Percentiles rank a stretch among this genome's conserved stretches.
phyloP scores from a whole-genome alignment of 2,113 vertebrate species.

The Reinhardtius hippoglossoides region DNA sequence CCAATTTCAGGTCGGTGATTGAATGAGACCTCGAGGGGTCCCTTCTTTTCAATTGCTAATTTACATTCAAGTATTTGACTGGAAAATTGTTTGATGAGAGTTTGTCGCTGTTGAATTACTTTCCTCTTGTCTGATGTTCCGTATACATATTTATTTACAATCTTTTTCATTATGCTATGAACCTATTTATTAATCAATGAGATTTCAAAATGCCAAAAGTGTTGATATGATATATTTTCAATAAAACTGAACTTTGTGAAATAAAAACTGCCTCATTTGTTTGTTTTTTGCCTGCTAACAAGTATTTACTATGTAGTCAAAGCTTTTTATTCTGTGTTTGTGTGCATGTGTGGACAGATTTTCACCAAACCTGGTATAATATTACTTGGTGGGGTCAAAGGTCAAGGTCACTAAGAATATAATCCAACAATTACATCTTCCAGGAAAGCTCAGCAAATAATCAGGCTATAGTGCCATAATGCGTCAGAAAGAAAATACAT shows the following conservation, averaged over 20 bases:
- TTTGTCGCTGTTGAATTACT: constrained; percentile 46
- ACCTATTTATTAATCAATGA: constrained; percentile 26
- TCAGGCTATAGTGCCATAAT: no score
- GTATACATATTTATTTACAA: constrained; percentile 19
- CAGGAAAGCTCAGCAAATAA: no score
- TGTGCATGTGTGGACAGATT: not conserved
- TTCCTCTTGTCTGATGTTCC: constrained; percentile 30
- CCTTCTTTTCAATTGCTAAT: constrained; percentile 53
- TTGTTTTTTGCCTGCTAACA: constrained; percentile 11
- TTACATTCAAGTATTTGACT: constrained; percentile 64
- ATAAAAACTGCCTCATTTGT: constrained; percentile 24
- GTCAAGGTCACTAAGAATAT: no score
- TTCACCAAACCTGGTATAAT: no score
- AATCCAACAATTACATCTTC: no score
- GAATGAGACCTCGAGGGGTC: constrained; percentile 59
- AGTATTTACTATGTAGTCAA: not conserved
- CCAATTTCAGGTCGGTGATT: constrained; percentile 70
- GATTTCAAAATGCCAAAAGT: constrained; percentile 18
- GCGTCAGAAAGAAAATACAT: no score
- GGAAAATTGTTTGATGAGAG: constrained; percentile 49
- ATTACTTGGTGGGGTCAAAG: no score
- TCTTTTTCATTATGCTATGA: constrained; percentile 33
- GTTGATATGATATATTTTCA: constrained; percentile 29
- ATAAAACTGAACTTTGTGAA: constrained; percentile 65
- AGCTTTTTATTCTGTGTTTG: not conserved